These are phyloP conservation scores for Hololepta plana DNA, from an alignment of 2,888 invertebrate genomes.

Conservation along the genomic window DNA sequence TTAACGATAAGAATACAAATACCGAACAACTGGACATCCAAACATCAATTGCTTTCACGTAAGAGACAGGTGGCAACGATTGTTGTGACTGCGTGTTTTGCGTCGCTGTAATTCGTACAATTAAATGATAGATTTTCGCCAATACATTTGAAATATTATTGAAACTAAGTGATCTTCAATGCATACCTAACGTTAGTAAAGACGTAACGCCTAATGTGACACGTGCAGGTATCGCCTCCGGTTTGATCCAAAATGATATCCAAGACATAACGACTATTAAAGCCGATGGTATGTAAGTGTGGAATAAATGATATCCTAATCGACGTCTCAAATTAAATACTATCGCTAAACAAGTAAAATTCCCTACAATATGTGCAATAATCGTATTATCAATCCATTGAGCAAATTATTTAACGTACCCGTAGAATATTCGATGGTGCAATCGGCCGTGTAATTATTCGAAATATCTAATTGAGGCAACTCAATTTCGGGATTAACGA, in stretches of 20 bases:
- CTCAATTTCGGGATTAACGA: conserved; percentile 76
- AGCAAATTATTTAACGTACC: conserved; percentile 26
- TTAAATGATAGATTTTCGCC: too few relatives aligned
- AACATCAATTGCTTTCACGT: conserved; percentile 82
- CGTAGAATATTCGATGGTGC: conserved; percentile 70
- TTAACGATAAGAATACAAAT: conserved; percentile 76
- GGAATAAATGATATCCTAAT: conserved; percentile 77
- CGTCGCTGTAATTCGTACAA: conserved; percentile 40
- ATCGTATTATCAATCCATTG: conserved; percentile 1
- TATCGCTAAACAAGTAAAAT: conserved; percentile 80
- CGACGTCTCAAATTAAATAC: conserved; percentile 70
- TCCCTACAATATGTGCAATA: conserved; percentile 36
- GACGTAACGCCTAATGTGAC: conserved; percentile 81
- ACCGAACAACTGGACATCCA: conserved; percentile 89
- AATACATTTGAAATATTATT: too few relatives aligned
- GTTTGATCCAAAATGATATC: conserved; percentile 93
- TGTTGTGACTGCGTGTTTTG: conserved; percentile 87
- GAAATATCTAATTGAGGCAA: conserved; percentile 76
- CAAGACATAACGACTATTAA: conserved; percentile 89
- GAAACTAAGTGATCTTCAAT: too few relatives aligned
- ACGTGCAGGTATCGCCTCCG: conserved; percentile 79
- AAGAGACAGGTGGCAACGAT: conserved; percentile 75
- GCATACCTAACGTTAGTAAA: conserved; percentile 57
- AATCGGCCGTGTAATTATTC: conserved; percentile 75
- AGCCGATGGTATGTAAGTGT: conserved; percentile 82